Conservation (phyloP, 2,797 vertebrate species). For the Sphenodon punctatus region DNA sequence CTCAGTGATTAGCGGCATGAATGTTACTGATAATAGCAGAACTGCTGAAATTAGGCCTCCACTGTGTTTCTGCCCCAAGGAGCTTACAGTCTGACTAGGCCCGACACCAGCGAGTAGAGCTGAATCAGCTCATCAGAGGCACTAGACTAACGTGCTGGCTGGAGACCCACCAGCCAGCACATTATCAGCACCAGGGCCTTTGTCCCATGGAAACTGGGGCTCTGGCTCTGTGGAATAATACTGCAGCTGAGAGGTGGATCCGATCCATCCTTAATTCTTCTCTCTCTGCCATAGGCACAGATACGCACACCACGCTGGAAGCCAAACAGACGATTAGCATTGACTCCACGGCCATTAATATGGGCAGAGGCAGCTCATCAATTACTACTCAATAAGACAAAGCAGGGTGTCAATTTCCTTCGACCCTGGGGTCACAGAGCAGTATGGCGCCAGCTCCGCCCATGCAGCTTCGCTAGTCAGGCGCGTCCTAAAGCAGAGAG, state of each 20-base stretch:
- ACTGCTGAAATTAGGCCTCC: not conserved
- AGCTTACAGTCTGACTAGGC: not conserved
- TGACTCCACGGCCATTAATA: not conserved
- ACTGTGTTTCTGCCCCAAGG: fast-evolving
- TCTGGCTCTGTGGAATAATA: not conserved
- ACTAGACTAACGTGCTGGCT: too few species aligned
- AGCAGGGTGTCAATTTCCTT: not conserved
- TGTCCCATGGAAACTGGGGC: fast-evolving
- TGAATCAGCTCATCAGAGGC: too few species aligned
- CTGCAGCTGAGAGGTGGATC: not conserved
- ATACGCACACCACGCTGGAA: not conserved
- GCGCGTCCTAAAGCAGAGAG: fast-evolving
- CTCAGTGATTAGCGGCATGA: too few species aligned
- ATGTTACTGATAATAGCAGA: too few species aligned
- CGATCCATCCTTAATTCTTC: not conserved
- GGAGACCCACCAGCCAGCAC: too few species aligned
- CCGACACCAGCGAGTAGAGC: too few species aligned
- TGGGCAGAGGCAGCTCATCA: constrained; percentile 14
- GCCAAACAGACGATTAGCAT: constrained; percentile 3
- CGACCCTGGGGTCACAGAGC: fast-evolving
- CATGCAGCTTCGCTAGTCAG: fast-evolving
- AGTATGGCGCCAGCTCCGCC: not conserved
- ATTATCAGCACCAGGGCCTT: too few species aligned
- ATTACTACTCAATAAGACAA: not conserved
- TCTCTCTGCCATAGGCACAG: not conserved